These are phyloP conservation scores for Ochropacha duplaris DNA, from an alignment of 2,888 invertebrate species.

Conservation along the genomic window DNA sequence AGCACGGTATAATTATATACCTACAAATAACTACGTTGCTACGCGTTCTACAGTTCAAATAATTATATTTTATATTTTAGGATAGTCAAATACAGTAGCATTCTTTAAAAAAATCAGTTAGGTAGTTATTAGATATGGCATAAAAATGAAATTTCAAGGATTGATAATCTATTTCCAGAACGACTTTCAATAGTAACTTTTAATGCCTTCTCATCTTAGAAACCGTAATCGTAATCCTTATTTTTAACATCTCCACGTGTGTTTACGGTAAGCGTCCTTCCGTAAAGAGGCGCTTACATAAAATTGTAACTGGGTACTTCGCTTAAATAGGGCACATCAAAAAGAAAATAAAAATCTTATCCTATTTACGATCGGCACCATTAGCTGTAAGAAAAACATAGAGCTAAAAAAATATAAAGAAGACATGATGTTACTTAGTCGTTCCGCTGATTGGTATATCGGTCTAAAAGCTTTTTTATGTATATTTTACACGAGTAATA, in stretches of 20 bases:
- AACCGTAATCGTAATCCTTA: conserved; percentile 36
- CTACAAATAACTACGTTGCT: neutral
- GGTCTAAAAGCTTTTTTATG: conserved; percentile 66
- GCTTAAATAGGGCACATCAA: conserved; percentile 60
- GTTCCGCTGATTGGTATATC: conserved; percentile 60
- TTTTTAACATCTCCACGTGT: conserved; percentile 40
- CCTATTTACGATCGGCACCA: conserved; percentile 63
- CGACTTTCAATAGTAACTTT: neutral
- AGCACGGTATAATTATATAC: too few relatives aligned
- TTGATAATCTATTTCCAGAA: neutral
- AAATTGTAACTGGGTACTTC: conserved; percentile 48
- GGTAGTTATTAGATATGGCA: neutral
- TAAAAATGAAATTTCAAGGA: neutral
- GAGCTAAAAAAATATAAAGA: conserved; percentile 51
- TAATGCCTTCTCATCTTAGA: conserved; percentile 24
- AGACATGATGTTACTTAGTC: conserved; percentile 56
- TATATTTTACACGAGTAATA: conserved; percentile 54
- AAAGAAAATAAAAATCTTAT: conserved; percentile 65
- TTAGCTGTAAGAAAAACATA: conserved; percentile 61
- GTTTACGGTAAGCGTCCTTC: conserved; percentile 38
- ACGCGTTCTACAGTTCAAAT: neutral
- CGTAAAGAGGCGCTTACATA: conserved; percentile 46
- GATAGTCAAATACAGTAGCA: too few relatives aligned
- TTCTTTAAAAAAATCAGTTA: too few relatives aligned
- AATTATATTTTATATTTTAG: too few relatives aligned